Percentiles rank a stretch among this genome's conserved stretches.
Conservation (phyloP, 2,888 invertebrate species). For the Epinotia brunnichana region DNA sequence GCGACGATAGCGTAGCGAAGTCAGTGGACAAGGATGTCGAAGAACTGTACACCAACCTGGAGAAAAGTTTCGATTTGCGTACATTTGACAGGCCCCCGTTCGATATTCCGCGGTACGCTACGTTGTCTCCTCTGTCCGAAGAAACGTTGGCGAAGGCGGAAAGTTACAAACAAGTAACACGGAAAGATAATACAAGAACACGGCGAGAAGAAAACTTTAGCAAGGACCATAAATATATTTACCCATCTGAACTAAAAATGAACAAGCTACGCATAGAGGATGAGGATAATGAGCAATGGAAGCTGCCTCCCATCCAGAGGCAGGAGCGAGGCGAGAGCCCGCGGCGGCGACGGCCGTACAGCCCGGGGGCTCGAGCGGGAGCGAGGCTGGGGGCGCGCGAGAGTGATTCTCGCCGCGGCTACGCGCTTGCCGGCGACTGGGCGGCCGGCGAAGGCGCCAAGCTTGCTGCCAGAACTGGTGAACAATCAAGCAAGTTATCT, state of each 20-base stretch:
- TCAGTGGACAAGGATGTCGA: slow-evolving; percentile 68
- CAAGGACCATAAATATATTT: not conserved
- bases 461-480: slow-evolving; percentile 4
- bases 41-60: slow-evolving; percentile 66
- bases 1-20: slow-evolving; percentile 60
- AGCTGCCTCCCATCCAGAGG: slow-evolving; percentile 5
- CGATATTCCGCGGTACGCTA: slow-evolving; percentile 54
- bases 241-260: not conserved
- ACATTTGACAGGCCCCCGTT: slow-evolving; percentile 51
- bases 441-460: not conserved
- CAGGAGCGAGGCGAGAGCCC: not conserved
- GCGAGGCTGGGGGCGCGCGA: not conserved
- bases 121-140: slow-evolving; percentile 73
- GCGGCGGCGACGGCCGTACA: slow-evolving; percentile 5
- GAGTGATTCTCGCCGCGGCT: not conserved
- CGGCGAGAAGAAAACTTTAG: not conserved
- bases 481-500: not conserved
- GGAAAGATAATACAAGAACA: not conserved
- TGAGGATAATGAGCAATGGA: slow-evolving; percentile 7
- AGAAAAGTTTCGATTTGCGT: slow-evolving; percentile 57
- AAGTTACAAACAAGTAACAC: slow-evolving; percentile 46
- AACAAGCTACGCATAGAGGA: not conserved
- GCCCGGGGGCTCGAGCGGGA: not conserved
- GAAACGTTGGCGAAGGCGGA: slow-evolving; percentile 65
- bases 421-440: not conserved